Base-by-base conservation (phyloP, 2,113 vertebrate genomes). In the Ceratotherium simum region DNA sequence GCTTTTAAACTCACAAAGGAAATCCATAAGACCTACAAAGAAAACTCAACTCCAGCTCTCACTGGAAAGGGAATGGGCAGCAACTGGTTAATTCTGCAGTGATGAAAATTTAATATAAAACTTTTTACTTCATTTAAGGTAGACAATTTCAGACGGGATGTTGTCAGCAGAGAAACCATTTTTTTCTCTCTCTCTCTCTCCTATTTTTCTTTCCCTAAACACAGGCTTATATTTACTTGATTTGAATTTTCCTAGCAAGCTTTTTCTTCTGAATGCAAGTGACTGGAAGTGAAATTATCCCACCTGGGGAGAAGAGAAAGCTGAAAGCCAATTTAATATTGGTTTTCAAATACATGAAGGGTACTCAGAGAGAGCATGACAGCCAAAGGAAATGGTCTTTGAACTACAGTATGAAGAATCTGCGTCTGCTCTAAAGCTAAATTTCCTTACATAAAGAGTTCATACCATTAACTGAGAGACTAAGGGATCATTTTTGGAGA, bases 1-100 rank as follows among this genome's bases (percentile, higher is more conserved):
- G 56, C 56, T 94, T 96, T 93, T 82, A 89, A 96, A 97, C 96
- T 88, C 91, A 95, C 75, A 91, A 89, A 96, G 73, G 58, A 97
- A 96, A 95, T 85, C 72, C 33, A 0, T 5, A 93, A 95, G 70
- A 64, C 33, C 69, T 72, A 84, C 67, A 92, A 72, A 79, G 36
- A 82, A 85, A 82, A 85, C 69, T 46, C 51, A 20, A 64, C 9
- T 33, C 42, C 18, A 54, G 20, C 25, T 86, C 65, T 58, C 16
- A 6, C 33, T 33, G 48, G 64, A 81, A 87, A 25, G 21, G 54
- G 16, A 86, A 29, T 16, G 9, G 54, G 27, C 39, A 95, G 56
- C 18, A 20, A 88, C 1, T 20, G 56, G 79, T 56, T 29, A 75
- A 93, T 48, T 75, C 36, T 42, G 23, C 36, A 79, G 33, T 48